These are phyloP conservation scores for Calosoma granatense DNA, from an alignment of 1,140 invertebrate species.

Conservation along the genomic window DNA sequence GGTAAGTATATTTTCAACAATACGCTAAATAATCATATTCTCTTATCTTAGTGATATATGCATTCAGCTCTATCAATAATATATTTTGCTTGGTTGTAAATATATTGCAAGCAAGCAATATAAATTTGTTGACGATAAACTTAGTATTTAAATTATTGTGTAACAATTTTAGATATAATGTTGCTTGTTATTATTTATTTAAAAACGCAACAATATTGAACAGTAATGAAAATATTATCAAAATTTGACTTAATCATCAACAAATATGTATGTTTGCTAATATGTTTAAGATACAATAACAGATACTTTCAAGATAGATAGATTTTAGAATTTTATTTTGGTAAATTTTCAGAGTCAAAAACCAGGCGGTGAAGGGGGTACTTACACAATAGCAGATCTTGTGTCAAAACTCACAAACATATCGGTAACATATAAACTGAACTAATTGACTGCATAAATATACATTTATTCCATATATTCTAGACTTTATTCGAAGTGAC, in stretches of 20 bases:
- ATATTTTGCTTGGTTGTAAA: too few relatives aligned
- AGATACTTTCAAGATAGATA: neutral
- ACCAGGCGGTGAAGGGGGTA: conserved; percentile 57
- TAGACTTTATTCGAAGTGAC: conserved; percentile 70
- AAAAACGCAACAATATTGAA: too few relatives aligned
- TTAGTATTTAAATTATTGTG: too few relatives aligned
- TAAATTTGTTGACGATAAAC: too few relatives aligned
- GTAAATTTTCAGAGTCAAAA: conserved; percentile 49
- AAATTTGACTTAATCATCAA: too few relatives aligned
- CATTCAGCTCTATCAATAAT: too few relatives aligned
- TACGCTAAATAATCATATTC: neutral
- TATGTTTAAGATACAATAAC: too few relatives aligned
- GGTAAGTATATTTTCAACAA: conserved; percentile 41
- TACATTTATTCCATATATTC: conserved; percentile 27
- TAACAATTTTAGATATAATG: too few relatives aligned
- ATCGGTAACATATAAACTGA: conserved; percentile 37
- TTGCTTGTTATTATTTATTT: too few relatives aligned
- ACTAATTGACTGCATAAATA: conserved; percentile 29
- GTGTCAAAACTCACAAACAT: conserved; percentile 52
- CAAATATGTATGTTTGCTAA: too few relatives aligned
- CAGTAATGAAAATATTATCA: too few relatives aligned
- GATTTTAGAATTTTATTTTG: conserved; percentile 9
- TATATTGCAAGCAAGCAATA: too few relatives aligned
- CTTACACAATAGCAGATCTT: conserved; percentile 50
- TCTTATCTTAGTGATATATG: neutral